Conservation (phyloP, 2,888 invertebrate species). For the Odontocerum albicorne region DNA sequence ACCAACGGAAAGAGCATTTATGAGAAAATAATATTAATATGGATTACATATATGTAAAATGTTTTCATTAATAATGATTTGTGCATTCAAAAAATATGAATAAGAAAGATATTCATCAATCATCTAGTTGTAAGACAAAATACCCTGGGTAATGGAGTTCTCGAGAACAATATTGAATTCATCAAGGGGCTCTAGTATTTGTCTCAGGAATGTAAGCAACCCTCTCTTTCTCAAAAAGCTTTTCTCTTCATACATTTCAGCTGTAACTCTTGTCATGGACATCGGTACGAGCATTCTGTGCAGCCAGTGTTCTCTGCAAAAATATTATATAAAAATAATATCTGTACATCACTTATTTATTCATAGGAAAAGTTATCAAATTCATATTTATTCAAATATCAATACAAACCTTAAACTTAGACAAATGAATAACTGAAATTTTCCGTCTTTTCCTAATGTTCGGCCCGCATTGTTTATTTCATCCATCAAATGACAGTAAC, state of each 20-base stretch:
- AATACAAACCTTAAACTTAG: constrained; percentile 77
- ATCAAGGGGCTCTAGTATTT: constrained; percentile 87
- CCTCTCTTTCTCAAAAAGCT: constrained; percentile 90
- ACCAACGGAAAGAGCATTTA: too few species aligned
- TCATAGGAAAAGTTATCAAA: too few species aligned
- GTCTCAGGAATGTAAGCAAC: constrained; percentile 83
- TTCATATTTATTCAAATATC: constrained; percentile 4
- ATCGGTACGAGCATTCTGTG: constrained; percentile 91
- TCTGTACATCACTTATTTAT: too few species aligned
- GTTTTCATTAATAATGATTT: too few species aligned
- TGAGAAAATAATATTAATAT: too few species aligned
- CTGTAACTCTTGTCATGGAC: constrained; percentile 84
- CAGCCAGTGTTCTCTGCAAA: constrained; percentile 87
- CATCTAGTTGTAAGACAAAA: constrained; percentile 38
- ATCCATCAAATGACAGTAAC: constrained; percentile 86
- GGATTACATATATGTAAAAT: too few species aligned
- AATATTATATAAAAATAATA: too few species aligned
- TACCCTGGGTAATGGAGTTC: constrained; percentile 75
- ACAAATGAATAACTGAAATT: constrained; percentile 96
- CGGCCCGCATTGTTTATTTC: constrained; percentile 82
- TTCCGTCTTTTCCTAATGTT: constrained; percentile 95
- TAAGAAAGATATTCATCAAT: too few species aligned
- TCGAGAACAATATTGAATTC: constrained; percentile 87
- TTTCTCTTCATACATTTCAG: constrained; percentile 94
- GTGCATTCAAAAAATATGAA: too few species aligned